Conservation (phyloP, 2,113 vertebrate species). For the Phalacrocorax brasilianus region DNA sequence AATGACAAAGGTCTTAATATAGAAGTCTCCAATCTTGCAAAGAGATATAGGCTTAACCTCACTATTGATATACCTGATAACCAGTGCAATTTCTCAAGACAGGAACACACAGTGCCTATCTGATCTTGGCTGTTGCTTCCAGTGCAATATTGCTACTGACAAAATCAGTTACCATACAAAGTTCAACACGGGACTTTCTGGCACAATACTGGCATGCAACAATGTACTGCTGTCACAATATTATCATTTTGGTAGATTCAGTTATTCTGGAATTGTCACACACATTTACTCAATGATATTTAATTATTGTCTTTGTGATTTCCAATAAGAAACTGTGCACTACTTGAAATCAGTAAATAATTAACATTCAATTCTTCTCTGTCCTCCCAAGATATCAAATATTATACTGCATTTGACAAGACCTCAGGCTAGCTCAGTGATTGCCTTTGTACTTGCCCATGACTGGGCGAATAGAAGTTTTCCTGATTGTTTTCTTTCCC, state of each 20-base stretch:
- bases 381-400: background rate
- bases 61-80: background rate
- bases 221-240: background rate
- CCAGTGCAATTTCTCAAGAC: background rate
- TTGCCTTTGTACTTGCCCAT: background rate
- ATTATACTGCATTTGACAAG: constrained; percentile 26
- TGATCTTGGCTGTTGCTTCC: background rate
- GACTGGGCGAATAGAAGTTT: background rate
- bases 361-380: background rate
- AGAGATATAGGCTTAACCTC: background rate
- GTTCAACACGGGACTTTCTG: background rate
- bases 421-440: background rate
- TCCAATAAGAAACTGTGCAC: background rate
- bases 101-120: background rate
- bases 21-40: background rate
- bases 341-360: background rate
- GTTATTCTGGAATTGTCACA: background rate
- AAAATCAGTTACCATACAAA: background rate
- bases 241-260: background rate
- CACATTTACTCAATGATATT: background rate
- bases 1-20: background rate
- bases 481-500: background rate
- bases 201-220: background rate
- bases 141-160: background rate
- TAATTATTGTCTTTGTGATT: background rate